Evolutionary conservation across 2,797 vertebrate species (phyloP).

Genomic region (Cossypha heuglini): DNA sequence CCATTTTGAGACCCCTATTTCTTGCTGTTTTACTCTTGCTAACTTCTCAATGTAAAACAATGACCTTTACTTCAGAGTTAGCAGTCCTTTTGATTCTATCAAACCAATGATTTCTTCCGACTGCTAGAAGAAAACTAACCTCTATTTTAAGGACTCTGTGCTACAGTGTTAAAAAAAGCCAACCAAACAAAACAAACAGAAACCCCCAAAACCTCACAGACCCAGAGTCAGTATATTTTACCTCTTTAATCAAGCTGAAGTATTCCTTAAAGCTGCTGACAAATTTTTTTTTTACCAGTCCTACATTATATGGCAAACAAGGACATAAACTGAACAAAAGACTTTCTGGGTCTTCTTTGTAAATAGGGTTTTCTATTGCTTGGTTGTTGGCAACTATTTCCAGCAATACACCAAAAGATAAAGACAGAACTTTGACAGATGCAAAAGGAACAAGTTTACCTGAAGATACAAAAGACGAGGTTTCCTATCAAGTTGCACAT

Average conservation of each 20-base stretch:
- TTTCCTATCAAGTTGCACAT: background rate
- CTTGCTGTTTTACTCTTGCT: background rate
- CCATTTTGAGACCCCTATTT: background rate
- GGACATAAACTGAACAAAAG: background rate
- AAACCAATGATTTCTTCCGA: background rate
- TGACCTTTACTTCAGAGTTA: slow-evolving; percentile 32
- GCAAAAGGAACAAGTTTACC: background rate
- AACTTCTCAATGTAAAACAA: background rate
- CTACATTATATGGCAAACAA: background rate
- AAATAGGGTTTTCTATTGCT: background rate
- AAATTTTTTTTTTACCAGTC: background rate
- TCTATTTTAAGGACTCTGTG: background rate
- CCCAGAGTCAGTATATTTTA: background rate
- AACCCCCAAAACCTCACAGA: background rate
- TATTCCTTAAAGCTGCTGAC: background rate
- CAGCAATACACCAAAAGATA: background rate
- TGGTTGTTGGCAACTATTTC: background rate
- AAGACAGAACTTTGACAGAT: background rate
- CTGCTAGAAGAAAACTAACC: slow-evolving; percentile 5
- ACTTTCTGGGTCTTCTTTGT: background rate
- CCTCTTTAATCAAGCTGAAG: background rate
- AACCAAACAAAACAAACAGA: background rate
- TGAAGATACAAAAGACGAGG: background rate
- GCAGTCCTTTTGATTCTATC: background rate
- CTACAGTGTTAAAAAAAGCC: background rate